Conservation (phyloP, 2,797 vertebrate species). For the Loriculus beryllinus region DNA sequence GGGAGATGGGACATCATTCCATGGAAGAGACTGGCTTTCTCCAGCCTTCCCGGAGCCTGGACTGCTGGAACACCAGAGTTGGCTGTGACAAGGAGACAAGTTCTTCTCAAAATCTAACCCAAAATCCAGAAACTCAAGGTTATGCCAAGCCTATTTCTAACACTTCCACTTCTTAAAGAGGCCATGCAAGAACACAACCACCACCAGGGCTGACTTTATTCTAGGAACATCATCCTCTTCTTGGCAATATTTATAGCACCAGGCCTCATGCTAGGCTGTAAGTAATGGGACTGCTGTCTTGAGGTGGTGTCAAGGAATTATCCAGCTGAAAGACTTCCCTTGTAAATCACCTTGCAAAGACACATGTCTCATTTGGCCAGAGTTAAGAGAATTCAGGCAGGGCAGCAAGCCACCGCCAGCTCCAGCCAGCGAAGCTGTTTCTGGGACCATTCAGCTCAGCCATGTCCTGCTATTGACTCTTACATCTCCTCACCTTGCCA, state of each 20-base stretch:
- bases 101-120: not conserved
- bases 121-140: not conserved
- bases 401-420: not conserved
- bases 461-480: fast-evolving
- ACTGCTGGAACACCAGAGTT: not conserved
- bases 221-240: not conserved
- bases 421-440: not conserved
- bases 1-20: not conserved
- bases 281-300: not conserved
- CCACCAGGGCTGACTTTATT: not conserved
- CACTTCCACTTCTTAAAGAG: not conserved
- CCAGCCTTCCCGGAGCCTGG: not conserved
- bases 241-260: not conserved
- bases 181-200: not conserved
- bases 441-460: not conserved
- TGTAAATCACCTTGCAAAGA: not conserved
- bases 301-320: not conserved
- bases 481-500: not conserved
- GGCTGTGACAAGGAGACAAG: not conserved
- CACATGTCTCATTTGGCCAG: not conserved
- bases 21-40: not conserved
- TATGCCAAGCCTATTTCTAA: not conserved
- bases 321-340: not conserved
- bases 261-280: not conserved
- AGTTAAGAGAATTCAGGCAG: not conserved